These are phyloP conservation scores for Pyrrhia umbra DNA, from an alignment of 2,888 invertebrate species.

Conservation along the genomic window DNA sequence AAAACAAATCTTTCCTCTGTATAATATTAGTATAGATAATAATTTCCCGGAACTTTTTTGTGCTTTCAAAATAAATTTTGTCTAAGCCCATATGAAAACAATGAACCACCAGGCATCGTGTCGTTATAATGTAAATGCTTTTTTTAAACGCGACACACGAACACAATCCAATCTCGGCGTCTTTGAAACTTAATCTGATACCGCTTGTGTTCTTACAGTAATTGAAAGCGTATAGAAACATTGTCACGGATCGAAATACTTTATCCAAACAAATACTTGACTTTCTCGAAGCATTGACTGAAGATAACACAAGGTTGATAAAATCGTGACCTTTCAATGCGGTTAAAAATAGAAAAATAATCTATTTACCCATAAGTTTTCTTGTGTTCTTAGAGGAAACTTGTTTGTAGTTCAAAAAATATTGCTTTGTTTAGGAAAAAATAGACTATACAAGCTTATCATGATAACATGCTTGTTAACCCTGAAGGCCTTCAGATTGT, in stretches of 20 bases:
- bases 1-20: too few relatives aligned
- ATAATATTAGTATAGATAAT: too few relatives aligned
- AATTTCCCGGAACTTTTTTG: not conserved
- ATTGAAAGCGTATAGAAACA: slow-evolving; percentile 30
- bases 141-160: slow-evolving; percentile 20
- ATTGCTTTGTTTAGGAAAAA: not conserved
- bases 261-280: slow-evolving; percentile 11
- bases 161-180: slow-evolving; percentile 21
- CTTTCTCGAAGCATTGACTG: slow-evolving; percentile 2
- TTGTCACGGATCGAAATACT: not conserved
- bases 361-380: not conserved
- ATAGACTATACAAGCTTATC: too few relatives aligned
- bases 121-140: not conserved
- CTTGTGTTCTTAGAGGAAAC: not conserved
- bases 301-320: not conserved
- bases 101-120: not conserved
- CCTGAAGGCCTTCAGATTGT: too few relatives aligned
- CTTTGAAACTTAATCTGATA: slow-evolving; percentile 35
- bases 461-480: too few relatives aligned
- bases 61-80: not conserved
- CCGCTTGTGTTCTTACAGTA: slow-evolving; percentile 25
- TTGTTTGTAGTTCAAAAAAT: not conserved
- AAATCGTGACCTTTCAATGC: not conserved
- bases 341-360: not conserved
- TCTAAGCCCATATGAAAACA: not conserved